Base-by-base conservation (phyloP, 2,888 invertebrate genomes). In the Apantesis nais region DNA sequence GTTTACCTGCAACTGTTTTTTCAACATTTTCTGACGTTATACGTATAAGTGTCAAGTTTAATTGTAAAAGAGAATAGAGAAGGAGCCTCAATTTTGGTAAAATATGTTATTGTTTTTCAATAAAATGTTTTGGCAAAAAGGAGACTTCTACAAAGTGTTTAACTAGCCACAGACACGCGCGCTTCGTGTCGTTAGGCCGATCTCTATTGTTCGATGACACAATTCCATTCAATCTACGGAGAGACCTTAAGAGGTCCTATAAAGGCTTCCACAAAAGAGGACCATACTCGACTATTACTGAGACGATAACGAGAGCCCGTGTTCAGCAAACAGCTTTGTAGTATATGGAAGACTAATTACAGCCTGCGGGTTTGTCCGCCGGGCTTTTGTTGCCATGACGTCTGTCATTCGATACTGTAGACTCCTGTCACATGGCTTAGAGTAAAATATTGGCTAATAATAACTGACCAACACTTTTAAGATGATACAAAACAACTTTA, bases 301-400 rank as follows among this genome's bases (percentile, higher is more conserved):
- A 69, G 78, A 76, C 77, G 82, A 78, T 86, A 86, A 85, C 84
- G 83, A 87, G 82, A 79, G 79, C 62, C 78, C 80, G 80, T 83
- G 85, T 84, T 81, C 83, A 61, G 76, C 83, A 81, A 85, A 85
- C 83, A 85, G 77, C 74, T 77, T 74, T 76, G 75, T 77, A 74
- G 78, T 78, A 77, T 71, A 63, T 68, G 66, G 37, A 55, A 68
- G 70, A 79, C 74, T 74, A 76, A 72, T 52, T 68, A 66, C 31
- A 71, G 68, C 69, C 70, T 68, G 29, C 66, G 72, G 71, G 31
- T 68, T 37, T 62, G 62, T 63, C 68, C 34, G 31, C 58, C 19
- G 39, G 65, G 52, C 55, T 62, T 66, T 69, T 66, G 60, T 62
- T 68, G 9, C 60, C 22, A 52, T 62, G 52, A 25, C 62, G 29